Percentiles rank a stretch among this genome's conserved stretches.
phyloP scores from a whole-genome alignment of 2,888 invertebrate genomes.

The Nyleta sp. region DNA sequence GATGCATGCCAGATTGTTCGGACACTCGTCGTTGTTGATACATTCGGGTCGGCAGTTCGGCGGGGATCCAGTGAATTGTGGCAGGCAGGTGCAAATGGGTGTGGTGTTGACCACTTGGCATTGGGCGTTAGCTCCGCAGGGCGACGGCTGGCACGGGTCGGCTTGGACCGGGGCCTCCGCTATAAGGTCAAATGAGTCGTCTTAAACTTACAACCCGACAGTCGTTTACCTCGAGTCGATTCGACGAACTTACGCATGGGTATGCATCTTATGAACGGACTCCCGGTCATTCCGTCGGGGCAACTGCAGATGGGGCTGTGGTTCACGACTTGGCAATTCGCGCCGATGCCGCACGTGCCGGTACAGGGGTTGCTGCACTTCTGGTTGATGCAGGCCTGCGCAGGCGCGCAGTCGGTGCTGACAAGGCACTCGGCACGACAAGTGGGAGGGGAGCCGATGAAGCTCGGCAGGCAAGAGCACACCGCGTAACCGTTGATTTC shows the following conservation, averaged over 20 bases:
- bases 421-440: slow-evolving; percentile 87
- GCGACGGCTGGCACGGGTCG: slow-evolving; percentile 90
- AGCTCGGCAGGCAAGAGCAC: slow-evolving; percentile 87
- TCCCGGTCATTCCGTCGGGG: slow-evolving; percentile 83
- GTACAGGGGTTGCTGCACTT: slow-evolving; percentile 90
- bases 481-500: slow-evolving; percentile 86
- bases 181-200: neutral
- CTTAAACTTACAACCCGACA: too few relatives aligned
- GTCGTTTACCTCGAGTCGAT: neutral
- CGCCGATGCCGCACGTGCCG: slow-evolving; percentile 89
- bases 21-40: slow-evolving; percentile 90
- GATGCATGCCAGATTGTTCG: slow-evolving; percentile 87
- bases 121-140: slow-evolving; percentile 90
- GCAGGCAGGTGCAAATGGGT: slow-evolving; percentile 90
- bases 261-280: slow-evolving; percentile 84
- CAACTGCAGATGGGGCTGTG: slow-evolving; percentile 92
- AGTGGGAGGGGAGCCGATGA: slow-evolving; percentile 86
- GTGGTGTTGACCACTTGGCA: slow-evolving; percentile 87
- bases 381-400: slow-evolving; percentile 86
- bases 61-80: slow-evolving; percentile 87
- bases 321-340: slow-evolving; percentile 90
- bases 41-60: slow-evolving; percentile 92
- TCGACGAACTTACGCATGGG: slow-evolving; percentile 74
- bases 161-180: slow-evolving; percentile 71
- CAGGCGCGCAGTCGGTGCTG: slow-evolving; percentile 86